Evolutionary conservation across 2,888 invertebrate genomes (phyloP), one percentile per base, ranked within the genome.

Genomic region (Hyposoter didymator): DNA sequence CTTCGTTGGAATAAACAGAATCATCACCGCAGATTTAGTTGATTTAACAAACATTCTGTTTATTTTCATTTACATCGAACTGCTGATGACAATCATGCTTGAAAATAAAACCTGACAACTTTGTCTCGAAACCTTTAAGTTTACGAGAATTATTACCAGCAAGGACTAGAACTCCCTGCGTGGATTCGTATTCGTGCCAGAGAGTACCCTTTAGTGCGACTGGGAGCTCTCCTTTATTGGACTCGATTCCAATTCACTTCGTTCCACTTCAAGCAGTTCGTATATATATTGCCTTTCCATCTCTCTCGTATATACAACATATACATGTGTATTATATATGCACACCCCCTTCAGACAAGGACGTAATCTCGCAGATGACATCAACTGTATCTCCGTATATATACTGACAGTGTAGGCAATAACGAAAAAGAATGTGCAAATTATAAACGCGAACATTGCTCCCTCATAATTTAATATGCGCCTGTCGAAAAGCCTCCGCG

Each of bases 211-310:
- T 78, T 62, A 72, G 75, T 70, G 76, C 64, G 70, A 69, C 75
- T 76, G 66, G 47, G 55, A 67, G 67, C 72, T 79, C 72, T 49
- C 78, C 82, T 82, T 86, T 84, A 84, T 86, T 81, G 78, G 75
- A 82, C 81, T 78, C 86, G 72, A 81, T 82, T 81, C 74, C 76
- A 86, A 84, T 86, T 82, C 84, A 82, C 81, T 86, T 74, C 84
- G 82, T 86, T 75, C 82, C 81, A 84, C 75, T 72, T 76, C 43
- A 72, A 78, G 69, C 76, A 76, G 70, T 74, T 75, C 74, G 64
- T 79, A 70, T 55, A 64, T 55, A 64, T 45, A 32, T 78, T 70
- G 59, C 10, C 67, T 49, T 32, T 64, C 59, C 35, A 45, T 70
- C n/a, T 82, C 67, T 55, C n/a, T 55, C 67, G 67, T 78, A 52